A percentile compares a stretch with the other conserved stretches of the same genome.
These are phyloP conservation scores for Colinus virginianus DNA, from an alignment of 2,113 vertebrate species.

Conservation along the genomic window DNA sequence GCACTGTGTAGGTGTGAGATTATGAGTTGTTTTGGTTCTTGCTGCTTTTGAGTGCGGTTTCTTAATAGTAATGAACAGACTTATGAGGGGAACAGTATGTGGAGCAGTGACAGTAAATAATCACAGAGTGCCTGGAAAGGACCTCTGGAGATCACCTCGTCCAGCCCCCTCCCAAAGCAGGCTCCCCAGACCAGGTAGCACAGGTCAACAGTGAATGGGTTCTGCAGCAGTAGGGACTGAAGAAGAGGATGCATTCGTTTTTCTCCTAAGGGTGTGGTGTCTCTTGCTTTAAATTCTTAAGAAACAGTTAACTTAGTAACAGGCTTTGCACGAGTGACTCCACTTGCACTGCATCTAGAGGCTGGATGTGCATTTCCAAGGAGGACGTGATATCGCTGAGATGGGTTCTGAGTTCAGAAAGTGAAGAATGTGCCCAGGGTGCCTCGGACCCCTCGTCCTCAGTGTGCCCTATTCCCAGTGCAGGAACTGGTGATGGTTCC, in stretches of 20 bases:
- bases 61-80: neutral
- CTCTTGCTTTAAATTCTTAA: neutral
- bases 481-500: neutral
- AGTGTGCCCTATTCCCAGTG: accelerated
- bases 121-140: no score
- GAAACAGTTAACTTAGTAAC: neutral
- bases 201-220: neutral
- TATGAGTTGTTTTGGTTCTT: neutral
- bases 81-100: neutral
- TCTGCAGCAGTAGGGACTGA: neutral
- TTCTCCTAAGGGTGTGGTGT: neutral
- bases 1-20: neutral
- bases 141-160: no score
- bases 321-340: neutral
- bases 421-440: accelerated
- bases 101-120: neutral
- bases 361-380: neutral
- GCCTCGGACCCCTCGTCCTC: neutral
- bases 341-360: neutral
- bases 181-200: no score
- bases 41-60: neutral
- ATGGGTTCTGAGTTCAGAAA: neutral
- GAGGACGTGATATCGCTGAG: neutral
- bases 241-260: neutral
- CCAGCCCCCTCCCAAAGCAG: no score